Evolutionary conservation across 2,888 invertebrate species (phyloP).

Genomic region (Catocala sponsa): DNA sequence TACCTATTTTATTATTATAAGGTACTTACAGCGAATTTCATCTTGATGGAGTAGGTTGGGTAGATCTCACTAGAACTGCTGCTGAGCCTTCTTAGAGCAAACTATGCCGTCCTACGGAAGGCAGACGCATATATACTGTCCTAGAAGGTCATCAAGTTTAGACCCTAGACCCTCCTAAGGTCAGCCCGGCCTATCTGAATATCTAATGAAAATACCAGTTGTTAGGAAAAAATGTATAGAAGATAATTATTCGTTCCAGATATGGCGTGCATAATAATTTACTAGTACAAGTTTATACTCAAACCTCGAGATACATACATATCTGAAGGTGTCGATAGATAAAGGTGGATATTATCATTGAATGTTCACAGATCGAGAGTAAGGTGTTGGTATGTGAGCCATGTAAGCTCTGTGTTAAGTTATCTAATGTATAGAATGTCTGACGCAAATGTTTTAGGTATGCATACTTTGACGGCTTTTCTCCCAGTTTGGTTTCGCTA

Average conservation of each 20-base stretch:
- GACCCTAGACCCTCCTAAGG: conserved; percentile 73
- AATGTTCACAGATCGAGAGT: neutral
- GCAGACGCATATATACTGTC: conserved; percentile 72
- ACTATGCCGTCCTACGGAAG: conserved; percentile 76
- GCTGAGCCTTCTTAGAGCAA: conserved; percentile 79
- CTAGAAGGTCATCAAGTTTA: conserved; percentile 75
- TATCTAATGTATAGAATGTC: no score
- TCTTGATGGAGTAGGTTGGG: conserved; percentile 64
- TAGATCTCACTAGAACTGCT: conserved; percentile 84
- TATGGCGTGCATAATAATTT: conserved; percentile 64
- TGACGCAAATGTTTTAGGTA: no score
- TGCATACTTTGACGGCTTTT: no score
- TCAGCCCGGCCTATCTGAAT: conserved; percentile 72
- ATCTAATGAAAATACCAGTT: conserved; percentile 73
- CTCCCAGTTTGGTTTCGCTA: no score
- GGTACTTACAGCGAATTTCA: conserved; percentile 83
- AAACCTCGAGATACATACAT: neutral
- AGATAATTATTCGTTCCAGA: conserved; percentile 55
- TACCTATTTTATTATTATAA: no score
- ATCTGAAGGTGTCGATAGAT: conserved; percentile 10
- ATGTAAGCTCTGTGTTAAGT: no score
- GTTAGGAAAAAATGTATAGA: conserved; percentile 63
- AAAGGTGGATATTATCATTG: conserved; percentile 1
- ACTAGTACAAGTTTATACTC: conserved; percentile 50
- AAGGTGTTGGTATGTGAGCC: no score